These are phyloP conservation scores for Drosophila quadrilineata DNA, from an alignment of 1,140 invertebrate genomes.

Conservation along the genomic window DNA sequence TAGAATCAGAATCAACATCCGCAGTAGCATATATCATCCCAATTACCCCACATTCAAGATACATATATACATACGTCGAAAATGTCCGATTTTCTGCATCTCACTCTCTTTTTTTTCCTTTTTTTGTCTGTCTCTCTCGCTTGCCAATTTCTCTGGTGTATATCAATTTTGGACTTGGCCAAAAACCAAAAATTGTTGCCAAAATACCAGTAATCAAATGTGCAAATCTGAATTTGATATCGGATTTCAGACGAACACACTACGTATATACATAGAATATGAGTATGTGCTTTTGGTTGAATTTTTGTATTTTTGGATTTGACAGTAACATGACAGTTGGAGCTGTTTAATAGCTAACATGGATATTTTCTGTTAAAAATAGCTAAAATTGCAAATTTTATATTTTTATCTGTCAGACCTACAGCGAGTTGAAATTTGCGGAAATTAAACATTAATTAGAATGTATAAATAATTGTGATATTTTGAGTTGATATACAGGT, in stretches of 20 bases:
- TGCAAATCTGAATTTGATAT: conserved; percentile 1
- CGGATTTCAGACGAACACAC: conserved; percentile 2
- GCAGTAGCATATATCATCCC: too few relatives aligned
- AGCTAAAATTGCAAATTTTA: conserved; percentile 11
- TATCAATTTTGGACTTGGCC: neutral
- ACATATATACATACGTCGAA: too few relatives aligned
- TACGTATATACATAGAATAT: neutral
- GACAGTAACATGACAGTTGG: conserved; percentile 34
- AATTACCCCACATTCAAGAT: too few relatives aligned
- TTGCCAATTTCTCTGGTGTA: neutral
- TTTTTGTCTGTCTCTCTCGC: neutral
- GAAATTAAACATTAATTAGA: too few relatives aligned
- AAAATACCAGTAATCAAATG: conserved; percentile 20
- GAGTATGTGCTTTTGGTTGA: neutral
- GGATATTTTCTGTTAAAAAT: conserved; percentile 5
- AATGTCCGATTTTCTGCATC: too few relatives aligned
- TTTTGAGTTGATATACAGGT: too few relatives aligned
- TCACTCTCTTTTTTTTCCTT: neutral
- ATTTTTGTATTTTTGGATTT: conserved; percentile 20
- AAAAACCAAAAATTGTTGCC: neutral
- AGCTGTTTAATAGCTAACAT: neutral
- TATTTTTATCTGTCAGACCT: conserved; percentile 4
- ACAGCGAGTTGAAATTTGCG: too few relatives aligned
- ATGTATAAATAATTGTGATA: too few relatives aligned
- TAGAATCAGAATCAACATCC: neutral